phyloP scores from a whole-genome alignment of 1,140 invertebrate species.

The Uloborus diversus region DNA sequence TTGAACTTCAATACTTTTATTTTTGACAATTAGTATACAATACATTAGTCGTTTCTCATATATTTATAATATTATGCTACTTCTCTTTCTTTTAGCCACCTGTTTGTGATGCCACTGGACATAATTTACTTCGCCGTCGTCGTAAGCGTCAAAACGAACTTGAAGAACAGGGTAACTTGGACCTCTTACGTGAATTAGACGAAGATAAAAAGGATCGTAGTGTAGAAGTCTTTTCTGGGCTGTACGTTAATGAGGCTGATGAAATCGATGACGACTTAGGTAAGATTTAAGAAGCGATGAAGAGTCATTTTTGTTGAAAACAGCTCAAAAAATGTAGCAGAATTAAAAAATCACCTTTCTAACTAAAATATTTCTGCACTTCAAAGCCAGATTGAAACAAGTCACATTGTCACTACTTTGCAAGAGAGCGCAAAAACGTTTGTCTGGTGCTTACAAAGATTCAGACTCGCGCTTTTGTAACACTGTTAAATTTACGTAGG shows the following conservation, averaged over 20 bases:
- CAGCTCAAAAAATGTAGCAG: neutral
- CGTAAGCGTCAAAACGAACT: slow-evolving; percentile 65
- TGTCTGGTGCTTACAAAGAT: too few relatives aligned
- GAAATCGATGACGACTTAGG: slow-evolving; percentile 76
- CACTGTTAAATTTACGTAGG: too few relatives aligned
- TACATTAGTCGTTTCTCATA: too few relatives aligned
- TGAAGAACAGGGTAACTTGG: slow-evolving; percentile 16
- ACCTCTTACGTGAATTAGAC: slow-evolving; percentile 46
- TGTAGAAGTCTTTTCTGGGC: slow-evolving; percentile 84
- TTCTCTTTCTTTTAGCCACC: slow-evolving; percentile 22
- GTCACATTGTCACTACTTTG: too few relatives aligned
- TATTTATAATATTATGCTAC: neutral
- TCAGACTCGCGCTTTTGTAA: too few relatives aligned
- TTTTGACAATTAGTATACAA: too few relatives aligned
- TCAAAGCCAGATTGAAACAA: neutral
- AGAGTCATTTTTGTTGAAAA: too few relatives aligned
- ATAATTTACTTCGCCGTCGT: slow-evolving; percentile 21
- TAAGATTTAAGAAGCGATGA: too few relatives aligned
- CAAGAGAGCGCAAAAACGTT: too few relatives aligned
- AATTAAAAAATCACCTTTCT: neutral
- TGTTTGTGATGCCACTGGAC: slow-evolving; percentile 18
- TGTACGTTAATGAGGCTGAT: slow-evolving; percentile 85
- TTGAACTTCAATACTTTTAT: too few relatives aligned
- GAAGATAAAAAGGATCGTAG: slow-evolving; percentile 59
- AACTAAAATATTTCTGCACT: neutral